Base-by-base conservation (phyloP, 2,888 invertebrate genomes). In the Melieria crassipennis region DNA sequence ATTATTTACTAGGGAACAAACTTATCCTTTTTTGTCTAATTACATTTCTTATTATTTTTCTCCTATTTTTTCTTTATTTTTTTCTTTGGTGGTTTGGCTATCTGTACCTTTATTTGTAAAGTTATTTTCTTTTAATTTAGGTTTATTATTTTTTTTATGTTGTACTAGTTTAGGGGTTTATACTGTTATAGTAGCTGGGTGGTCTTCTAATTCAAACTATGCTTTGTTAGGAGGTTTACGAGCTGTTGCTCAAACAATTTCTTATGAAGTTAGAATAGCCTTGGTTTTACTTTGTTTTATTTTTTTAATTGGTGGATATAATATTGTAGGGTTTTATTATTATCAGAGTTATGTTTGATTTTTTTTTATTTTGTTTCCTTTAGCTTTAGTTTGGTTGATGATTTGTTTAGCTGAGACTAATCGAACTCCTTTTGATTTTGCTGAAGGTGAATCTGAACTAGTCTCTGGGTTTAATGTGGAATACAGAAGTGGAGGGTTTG, bases 381-480 rank as follows among this genome's bases (percentile, higher is more conserved):
- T 91, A 84, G 78, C 78, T 13, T 83, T 91, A 79, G 87, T 90
- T 82, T 90, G 91, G 79, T 84, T 91, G 79, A 87, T 89, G 76
- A 90, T 90, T 63, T 89, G 88, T 78, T 89, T 92, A 83, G 92
- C 92, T 7, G 92, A 92, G 85, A 90, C 91, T 81, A 92, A 92
- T 89, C 92, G 92, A 0, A 91, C 91, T 79, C 92, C 92, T 57
- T 92, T 92, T 91, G 92, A 93, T 91, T 93, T 93, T 90, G 91
- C 92, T 66, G 93, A 93, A 75, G 92, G 92, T 0, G 93, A 93
- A 79, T 92, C 92, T 73, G 93, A 94, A 78, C 89, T 93, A 86
- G 92, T 93, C 78, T 93, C 92, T 3, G 93, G 93, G 0, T 93
- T 93, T 92, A 93, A 93, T 90, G 87, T 92, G 77, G 93, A 94